Base-by-base conservation (phyloP, 1,140 invertebrate species). In the Camponotus pennsylvanicus region DNA sequence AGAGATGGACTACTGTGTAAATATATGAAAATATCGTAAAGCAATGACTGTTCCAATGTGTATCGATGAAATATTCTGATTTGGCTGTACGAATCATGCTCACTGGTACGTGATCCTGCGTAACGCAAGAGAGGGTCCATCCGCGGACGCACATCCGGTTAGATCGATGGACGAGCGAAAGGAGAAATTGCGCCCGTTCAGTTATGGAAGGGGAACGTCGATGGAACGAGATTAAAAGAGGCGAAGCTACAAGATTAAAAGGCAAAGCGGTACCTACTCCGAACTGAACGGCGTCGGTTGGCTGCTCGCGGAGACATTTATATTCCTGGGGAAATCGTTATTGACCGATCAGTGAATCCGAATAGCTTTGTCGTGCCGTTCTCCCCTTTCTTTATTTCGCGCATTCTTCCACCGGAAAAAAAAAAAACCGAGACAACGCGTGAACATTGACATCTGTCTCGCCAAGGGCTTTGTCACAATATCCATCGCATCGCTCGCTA, bases 141-240 rank as follows among this genome's bases (percentile, higher is more conserved):
- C 15, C 80, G 64, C 86, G 71, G 40, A 61, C 49, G 15, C 15
- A 52, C 69, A 80, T 64, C 45, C 57, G 71, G 66, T 71, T 77
- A 63, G 55, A 90, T 49, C 61, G 78, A 86, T 78, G 70, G 49
- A 87, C 73, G 75, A 40, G n/a, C 61, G 42, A 84, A 85, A 88
- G 87, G 61, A 89, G 89, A 89, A 92, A 92, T 93, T 93, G 92
- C 88, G 86, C 61, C 27, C 78, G 87, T 70, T 85, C 76, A 61
- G 64, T 83, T 78, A 84, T 88, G 66, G 79, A n/a, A 34, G 49
- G 77, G 59, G 32, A 37, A 59, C 89, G 89, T 92, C 89, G 90
- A 92, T 92, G 69, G 86, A 91, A 92, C 90, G 88, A 92, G 91
- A 92, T 93, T 93, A 92, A 92, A 93, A 92, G 91, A 93, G 92